Percentiles rank a stretch among this genome's conserved stretches.
These are phyloP conservation scores for Hormaphis cornu DNA, from an alignment of 1,140 invertebrate genomes.

Conservation along the genomic window DNA sequence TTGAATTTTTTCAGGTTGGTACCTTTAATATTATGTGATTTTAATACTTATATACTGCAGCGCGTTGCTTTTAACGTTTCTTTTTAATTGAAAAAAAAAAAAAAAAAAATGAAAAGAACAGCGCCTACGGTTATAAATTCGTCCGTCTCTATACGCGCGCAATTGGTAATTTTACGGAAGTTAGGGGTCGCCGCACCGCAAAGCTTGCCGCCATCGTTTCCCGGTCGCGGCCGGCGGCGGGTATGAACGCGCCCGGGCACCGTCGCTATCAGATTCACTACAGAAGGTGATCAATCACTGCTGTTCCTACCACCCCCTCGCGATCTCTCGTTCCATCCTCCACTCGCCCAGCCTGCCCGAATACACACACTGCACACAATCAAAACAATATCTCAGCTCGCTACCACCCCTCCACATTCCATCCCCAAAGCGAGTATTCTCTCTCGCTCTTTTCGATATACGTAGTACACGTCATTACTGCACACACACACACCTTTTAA, in stretches of 20 bases:
- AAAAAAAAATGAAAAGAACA: background rate
- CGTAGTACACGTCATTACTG: background rate
- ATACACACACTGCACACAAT: background rate
- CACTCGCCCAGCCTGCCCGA: background rate
- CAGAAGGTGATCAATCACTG: slow-evolving; percentile 23
- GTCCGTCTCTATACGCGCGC: background rate
- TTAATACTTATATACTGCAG: background rate
- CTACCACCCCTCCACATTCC: background rate
- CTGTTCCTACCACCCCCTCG: background rate
- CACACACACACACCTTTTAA: background rate
- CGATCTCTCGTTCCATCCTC: background rate
- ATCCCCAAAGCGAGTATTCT: background rate
- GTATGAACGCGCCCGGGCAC: background rate
- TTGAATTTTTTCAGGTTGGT: no score
- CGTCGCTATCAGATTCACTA: slow-evolving; percentile 21
- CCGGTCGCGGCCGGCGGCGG: background rate
- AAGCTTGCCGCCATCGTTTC: background rate
- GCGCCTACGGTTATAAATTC: slow-evolving; percentile 14
- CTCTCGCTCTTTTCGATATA: no score
- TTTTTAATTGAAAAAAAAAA: slow-evolving; percentile 17
- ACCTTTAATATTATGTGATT: no score
- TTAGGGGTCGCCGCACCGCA: slow-evolving; percentile 13
- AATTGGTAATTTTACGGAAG: slow-evolving; percentile 19
- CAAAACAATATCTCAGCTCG: slow-evolving; percentile 17
- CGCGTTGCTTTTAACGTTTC: background rate